These are phyloP conservation scores for Clarias laeviceps DNA, from an alignment of 2,797 vertebrate genomes.

Conservation along the genomic window DNA sequence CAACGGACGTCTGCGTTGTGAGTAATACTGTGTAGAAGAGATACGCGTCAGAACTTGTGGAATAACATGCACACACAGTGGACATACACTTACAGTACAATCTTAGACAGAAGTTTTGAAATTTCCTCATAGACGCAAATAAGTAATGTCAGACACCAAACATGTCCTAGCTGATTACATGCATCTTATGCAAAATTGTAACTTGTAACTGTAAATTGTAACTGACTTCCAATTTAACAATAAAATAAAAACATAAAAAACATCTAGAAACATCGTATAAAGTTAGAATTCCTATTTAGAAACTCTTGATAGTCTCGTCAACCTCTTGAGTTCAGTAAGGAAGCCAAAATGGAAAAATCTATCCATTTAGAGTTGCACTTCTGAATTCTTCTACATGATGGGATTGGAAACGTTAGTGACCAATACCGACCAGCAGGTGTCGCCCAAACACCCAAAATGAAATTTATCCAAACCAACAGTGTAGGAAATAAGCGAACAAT, in stretches of 20 bases:
- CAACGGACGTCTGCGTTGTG: too few relatives aligned
- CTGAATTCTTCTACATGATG: background rate
- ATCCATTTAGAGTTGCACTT: background rate
- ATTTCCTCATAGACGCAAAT: background rate
- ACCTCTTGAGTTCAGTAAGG: background rate
- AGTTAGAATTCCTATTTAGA: background rate
- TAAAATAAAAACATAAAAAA: background rate
- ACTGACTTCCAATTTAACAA: background rate
- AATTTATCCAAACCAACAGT: background rate
- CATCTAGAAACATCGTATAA: background rate
- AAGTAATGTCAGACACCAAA: background rate
- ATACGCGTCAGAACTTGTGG: too few relatives aligned
- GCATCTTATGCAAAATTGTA: background rate
- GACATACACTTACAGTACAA: background rate
- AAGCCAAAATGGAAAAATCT: background rate
- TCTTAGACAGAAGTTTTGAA: background rate
- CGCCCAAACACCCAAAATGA: background rate
- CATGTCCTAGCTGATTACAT: background rate
- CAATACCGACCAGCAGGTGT: conserved; percentile 11
- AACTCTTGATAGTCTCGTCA: background rate
- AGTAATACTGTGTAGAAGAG: too few relatives aligned
- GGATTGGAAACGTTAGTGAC: background rate
- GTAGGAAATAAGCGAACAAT: background rate
- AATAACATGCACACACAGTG: too few relatives aligned
- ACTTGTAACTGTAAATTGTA: too few relatives aligned